A percentile compares a stretch with the other conserved stretches of the same genome.
Evolutionary conservation across 1,140 invertebrate genomes (phyloP).

Genomic region (Psilanteris sp.): DNA sequence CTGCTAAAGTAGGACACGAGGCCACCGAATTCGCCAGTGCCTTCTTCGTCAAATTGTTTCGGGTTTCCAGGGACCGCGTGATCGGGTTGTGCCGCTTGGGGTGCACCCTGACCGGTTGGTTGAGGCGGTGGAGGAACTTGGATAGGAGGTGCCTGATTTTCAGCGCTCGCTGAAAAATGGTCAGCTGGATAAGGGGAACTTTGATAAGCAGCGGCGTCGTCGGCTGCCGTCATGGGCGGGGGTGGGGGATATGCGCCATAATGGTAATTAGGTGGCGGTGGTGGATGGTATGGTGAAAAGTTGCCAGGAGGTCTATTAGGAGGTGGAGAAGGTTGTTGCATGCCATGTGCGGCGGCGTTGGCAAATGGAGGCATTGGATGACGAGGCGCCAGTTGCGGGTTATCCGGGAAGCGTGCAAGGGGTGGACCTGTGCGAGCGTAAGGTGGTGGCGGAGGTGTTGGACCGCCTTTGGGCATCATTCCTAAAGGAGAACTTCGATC

Average conservation of each 20-base stretch:
- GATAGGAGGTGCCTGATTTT: slow-evolving; percentile 69
- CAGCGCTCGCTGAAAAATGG: slow-evolving; percentile 72
- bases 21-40: slow-evolving; percentile 88
- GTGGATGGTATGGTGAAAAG: slow-evolving; percentile 79
- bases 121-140: slow-evolving; percentile 70
- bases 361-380: slow-evolving; percentile 76
- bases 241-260: slow-evolving; percentile 79
- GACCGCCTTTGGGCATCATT: slow-evolving; percentile 72
- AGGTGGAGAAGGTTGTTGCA: slow-evolving; percentile 76
- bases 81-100: slow-evolving; percentile 48
- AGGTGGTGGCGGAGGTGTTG: slow-evolving; percentile 74
- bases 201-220: slow-evolving; percentile 75
- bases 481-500: slow-evolving; percentile 75
- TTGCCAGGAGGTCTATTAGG: slow-evolving; percentile 73
- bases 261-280: slow-evolving; percentile 78
- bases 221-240: slow-evolving; percentile 75
- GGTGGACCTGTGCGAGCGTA: slow-evolving; percentile 69
- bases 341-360: slow-evolving; percentile 67
- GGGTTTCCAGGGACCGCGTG: slow-evolving; percentile 63
- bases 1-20: slow-evolving; percentile 93
- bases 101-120: slow-evolving; percentile 51
- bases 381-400: slow-evolving; percentile 71
- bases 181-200: slow-evolving; percentile 73
- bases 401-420: slow-evolving; percentile 69
- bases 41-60: slow-evolving; percentile 80